Conservation (phyloP, 2,888 invertebrate genomes). For the Pterobdella sp. region DNA sequence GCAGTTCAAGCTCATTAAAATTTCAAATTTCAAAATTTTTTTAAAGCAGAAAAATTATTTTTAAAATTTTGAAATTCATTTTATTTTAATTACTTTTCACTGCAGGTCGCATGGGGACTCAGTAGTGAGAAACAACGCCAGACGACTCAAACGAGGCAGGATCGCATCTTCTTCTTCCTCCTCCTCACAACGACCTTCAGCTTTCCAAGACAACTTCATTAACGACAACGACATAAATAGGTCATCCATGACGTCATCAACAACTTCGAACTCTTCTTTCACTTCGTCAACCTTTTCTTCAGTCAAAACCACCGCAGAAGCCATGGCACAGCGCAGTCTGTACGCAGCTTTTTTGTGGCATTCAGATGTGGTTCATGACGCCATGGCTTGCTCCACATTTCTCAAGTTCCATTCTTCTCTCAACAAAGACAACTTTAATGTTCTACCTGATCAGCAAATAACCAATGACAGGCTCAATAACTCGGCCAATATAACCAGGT, state of each 20-base stretch:
- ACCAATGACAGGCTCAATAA: too few species aligned
- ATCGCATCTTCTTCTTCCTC: constrained; percentile 1
- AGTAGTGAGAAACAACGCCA: neutral
- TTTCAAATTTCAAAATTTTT: too few species aligned
- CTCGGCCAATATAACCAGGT: too few species aligned
- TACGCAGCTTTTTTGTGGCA: constrained; percentile 96
- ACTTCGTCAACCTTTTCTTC: constrained; percentile 47
- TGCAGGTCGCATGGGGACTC: neutral
- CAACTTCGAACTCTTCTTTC: neutral
- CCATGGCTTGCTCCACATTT: constrained; percentile 93
- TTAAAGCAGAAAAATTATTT: too few species aligned
- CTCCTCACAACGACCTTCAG: constrained; percentile 4
- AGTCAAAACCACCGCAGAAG: constrained; percentile 82
- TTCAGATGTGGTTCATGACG: constrained; percentile 91
- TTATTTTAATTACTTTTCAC: too few species aligned
- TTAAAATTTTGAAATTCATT: too few species aligned
- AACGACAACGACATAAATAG: constrained; percentile 4
- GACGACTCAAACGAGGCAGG: constrained; percentile 10
- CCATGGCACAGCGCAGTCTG: constrained; percentile 82
- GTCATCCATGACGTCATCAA: neutral
- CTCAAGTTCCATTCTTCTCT: constrained; percentile 66
- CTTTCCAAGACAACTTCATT: neutral
- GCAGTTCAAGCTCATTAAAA: too few species aligned
- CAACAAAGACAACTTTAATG: constrained; percentile 41
- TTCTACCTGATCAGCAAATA: too few species aligned